Evolutionary conservation across 2,113 vertebrate species (phyloP).

Genomic region (Syngnathus scovelli): DNA sequence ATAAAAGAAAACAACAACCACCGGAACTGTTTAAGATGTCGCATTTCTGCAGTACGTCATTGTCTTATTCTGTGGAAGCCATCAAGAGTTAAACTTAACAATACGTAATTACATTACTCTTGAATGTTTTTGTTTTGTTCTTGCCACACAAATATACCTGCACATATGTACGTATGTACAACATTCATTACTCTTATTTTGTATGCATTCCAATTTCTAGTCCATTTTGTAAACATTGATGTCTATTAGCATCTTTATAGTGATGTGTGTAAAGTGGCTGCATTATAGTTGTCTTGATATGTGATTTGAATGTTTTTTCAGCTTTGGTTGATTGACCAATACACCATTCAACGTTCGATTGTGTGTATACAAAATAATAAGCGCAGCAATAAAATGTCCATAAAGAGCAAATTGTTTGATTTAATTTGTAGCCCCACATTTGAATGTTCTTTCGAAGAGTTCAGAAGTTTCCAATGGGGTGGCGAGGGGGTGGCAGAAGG

Average conservation of each 20-base stretch:
- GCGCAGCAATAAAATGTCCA: constrained; percentile 70
- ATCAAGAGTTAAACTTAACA: constrained; percentile 31
- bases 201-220: constrained; percentile 39
- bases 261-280: constrained; percentile 73
- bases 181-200: constrained; percentile 69
- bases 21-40: constrained; percentile 45
- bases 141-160: constrained; percentile 32
- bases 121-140: constrained; percentile 43
- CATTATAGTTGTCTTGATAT: constrained; percentile 77
- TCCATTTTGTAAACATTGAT: constrained; percentile 72
- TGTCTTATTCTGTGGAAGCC: constrained; percentile 46
- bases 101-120: constrained; percentile 21
- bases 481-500: no score
- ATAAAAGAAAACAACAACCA: constrained; percentile 14
- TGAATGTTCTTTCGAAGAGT: neutral
- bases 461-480: neutral
- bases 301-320: constrained; percentile 68
- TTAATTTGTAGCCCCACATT: neutral
- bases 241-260: constrained; percentile 64
- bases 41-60: constrained; percentile 34
- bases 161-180: constrained; percentile 38
- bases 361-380: constrained; percentile 75
- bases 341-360: constrained; percentile 78
- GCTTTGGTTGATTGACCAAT: constrained; percentile 70
- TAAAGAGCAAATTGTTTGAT: constrained; percentile 21